These are phyloP conservation scores for Ardeotis arabs DNA, from an alignment of 2,113 vertebrate species.

Conservation along the genomic window DNA sequence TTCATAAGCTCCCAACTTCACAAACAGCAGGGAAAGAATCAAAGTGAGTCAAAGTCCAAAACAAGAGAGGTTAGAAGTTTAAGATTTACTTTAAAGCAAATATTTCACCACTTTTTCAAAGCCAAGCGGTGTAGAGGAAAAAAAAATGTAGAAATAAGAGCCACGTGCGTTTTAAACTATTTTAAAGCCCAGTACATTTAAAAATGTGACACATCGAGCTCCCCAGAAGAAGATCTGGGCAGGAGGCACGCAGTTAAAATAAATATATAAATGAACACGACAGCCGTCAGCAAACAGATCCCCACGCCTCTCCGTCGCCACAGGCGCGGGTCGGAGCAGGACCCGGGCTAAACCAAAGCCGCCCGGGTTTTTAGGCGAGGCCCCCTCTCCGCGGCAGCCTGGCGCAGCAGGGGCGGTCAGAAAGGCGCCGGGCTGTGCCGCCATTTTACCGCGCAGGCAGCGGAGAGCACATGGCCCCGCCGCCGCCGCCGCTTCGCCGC, in stretches of 20 bases:
- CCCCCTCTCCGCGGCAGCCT: too few relatives aligned
- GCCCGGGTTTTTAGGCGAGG: too few relatives aligned
- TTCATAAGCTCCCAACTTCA: neutral
- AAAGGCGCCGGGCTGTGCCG: neutral
- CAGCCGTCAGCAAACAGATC: too few relatives aligned
- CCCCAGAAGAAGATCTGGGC: neutral
- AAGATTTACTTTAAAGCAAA: slow-evolving; percentile 54
- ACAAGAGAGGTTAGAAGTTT: neutral
- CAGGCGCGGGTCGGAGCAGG: accelerated
- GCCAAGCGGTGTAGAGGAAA: neutral
- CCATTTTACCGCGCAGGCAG: neutral
- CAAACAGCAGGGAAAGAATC: neutral
- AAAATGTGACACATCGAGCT: neutral
- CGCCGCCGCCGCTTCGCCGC: neutral
- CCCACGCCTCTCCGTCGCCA: too few relatives aligned
- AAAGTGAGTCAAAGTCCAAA: slow-evolving; percentile 23
- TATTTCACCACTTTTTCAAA: slow-evolving; percentile 36
- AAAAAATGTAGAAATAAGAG: neutral
- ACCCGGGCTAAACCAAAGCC: too few relatives aligned
- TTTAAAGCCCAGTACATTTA: neutral
- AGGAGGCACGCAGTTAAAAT: neutral
- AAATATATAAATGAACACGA: neutral
- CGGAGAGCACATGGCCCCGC: neutral
- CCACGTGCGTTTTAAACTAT: neutral
- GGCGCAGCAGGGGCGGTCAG: too few relatives aligned